phyloP scores from a whole-genome alignment of 2,888 invertebrate genomes.

The Eilema caniola region DNA sequence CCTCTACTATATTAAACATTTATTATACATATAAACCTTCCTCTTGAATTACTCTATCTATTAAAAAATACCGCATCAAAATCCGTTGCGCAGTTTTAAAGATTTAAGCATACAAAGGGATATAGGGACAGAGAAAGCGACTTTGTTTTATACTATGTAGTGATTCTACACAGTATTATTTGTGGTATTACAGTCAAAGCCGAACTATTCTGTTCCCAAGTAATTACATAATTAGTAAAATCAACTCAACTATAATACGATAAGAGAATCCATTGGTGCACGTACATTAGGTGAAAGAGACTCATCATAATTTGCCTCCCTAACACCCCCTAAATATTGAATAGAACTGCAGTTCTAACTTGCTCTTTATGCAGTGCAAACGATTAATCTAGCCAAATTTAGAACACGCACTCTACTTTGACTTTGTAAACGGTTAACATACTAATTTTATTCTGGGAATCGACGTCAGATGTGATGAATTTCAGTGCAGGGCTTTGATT shows the following conservation, averaged over 20 bases:
- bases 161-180: too few species aligned
- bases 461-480: neutral
- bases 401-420: neutral
- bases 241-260: conserved; percentile 21
- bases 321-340: conserved; percentile 52
- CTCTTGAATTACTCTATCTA: too few species aligned
- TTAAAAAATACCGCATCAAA: too few species aligned
- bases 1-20: too few species aligned
- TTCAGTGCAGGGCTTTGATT: neutral
- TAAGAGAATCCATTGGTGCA: conserved; percentile 39
- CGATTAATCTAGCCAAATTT: conserved; percentile 34
- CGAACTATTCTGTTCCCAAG: too few species aligned
- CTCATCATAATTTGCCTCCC: conserved; percentile 43
- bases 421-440: conserved; percentile 21
- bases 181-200: too few species aligned
- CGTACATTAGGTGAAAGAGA: conserved; percentile 15
- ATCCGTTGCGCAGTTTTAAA: too few species aligned
- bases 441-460: conserved; percentile 19
- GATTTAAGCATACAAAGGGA: too few species aligned
- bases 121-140: too few species aligned
- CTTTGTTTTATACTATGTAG: too few species aligned
- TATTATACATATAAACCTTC: too few species aligned
- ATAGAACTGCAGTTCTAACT: conserved; percentile 52
- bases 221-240: conserved; percentile 8
- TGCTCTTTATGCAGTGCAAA: conserved; percentile 52